These are phyloP conservation scores for Muntiacus reevesi DNA, from an alignment of 2,113 vertebrate genomes.

Conservation along the genomic window DNA sequence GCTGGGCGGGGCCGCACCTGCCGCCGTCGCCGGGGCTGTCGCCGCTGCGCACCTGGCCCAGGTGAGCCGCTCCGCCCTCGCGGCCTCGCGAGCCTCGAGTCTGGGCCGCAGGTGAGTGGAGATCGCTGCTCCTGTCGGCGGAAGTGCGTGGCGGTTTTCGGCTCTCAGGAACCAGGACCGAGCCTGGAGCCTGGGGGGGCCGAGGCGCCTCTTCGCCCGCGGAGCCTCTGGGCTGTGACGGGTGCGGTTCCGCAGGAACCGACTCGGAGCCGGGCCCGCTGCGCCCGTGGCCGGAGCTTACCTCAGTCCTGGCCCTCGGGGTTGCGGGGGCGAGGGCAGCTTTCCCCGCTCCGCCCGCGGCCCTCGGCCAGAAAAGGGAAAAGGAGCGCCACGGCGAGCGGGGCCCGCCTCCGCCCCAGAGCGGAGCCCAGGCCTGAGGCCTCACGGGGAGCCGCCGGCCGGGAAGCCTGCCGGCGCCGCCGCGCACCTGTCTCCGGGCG, in stretches of 20 bases:
- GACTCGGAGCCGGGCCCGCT: background rate
- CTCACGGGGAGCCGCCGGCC: too few relatives aligned
- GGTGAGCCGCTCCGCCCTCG: slow-evolving; percentile 41
- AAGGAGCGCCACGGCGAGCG: background rate
- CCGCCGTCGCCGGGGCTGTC: background rate
- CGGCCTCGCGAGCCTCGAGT: background rate
- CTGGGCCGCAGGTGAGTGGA: slow-evolving; percentile 24
- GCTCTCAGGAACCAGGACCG: background rate
- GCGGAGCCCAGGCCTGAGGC: background rate
- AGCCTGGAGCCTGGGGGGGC: background rate
- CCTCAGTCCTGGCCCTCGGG: background rate
- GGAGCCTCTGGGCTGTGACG: background rate
- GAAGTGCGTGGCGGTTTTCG: background rate
- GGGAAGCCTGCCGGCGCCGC: background rate
- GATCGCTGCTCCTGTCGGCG: background rate
- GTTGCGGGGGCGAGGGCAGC: background rate
- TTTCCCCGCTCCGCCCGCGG: background rate
- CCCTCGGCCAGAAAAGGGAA: background rate
- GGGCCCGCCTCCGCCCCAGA: background rate
- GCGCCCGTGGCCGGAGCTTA: background rate
- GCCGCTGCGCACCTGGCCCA: slow-evolving; percentile 51
- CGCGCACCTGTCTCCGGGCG: background rate
- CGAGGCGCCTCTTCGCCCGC: rapidly evolving
- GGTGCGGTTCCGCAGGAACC: slow-evolving; percentile 14
- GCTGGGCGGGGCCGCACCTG: slow-evolving; percentile 65